These are phyloP conservation scores for Cryptoprocta ferox DNA, from an alignment of 2,797 vertebrate genomes.

Conservation along the genomic window DNA sequence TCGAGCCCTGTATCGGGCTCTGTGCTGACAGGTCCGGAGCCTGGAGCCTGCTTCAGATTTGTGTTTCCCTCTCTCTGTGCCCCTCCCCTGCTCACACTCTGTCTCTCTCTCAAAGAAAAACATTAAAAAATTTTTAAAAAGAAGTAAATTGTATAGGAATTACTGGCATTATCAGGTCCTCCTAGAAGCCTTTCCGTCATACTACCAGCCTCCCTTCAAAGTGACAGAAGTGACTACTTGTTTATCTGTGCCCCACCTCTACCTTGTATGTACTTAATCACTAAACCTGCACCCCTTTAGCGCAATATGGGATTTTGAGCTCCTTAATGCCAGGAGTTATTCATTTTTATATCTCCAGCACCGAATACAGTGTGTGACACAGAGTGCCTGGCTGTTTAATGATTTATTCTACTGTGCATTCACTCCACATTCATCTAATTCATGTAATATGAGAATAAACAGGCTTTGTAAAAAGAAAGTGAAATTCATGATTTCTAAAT, in stretches of 20 bases:
- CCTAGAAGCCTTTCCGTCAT: background rate
- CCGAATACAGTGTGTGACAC: background rate
- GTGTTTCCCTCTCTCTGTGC: too few species aligned
- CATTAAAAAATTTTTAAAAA: too few species aligned
- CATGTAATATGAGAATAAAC: background rate
- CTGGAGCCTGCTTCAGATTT: too few species aligned
- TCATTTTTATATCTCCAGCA: slow-evolving; percentile 31
- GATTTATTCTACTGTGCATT: background rate
- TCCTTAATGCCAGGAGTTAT: background rate
- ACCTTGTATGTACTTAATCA: background rate
- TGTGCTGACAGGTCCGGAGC: too few species aligned
- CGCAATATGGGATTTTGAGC: background rate
- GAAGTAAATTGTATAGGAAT: slow-evolving; percentile 27
- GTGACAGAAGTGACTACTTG: background rate
- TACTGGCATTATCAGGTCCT: background rate
- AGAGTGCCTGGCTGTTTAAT: background rate
- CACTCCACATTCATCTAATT: background rate
- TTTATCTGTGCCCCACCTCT: background rate
- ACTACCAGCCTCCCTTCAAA: background rate
- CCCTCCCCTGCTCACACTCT: too few species aligned
- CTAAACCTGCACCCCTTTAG: background rate
- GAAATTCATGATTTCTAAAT: slow-evolving; percentile 27
- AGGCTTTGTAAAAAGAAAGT: slow-evolving; percentile 22
- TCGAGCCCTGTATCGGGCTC: too few species aligned
- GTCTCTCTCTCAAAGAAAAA: too few species aligned